Conservation (phyloP, 1,140 invertebrate species). For the Drosophila albomicans region DNA sequence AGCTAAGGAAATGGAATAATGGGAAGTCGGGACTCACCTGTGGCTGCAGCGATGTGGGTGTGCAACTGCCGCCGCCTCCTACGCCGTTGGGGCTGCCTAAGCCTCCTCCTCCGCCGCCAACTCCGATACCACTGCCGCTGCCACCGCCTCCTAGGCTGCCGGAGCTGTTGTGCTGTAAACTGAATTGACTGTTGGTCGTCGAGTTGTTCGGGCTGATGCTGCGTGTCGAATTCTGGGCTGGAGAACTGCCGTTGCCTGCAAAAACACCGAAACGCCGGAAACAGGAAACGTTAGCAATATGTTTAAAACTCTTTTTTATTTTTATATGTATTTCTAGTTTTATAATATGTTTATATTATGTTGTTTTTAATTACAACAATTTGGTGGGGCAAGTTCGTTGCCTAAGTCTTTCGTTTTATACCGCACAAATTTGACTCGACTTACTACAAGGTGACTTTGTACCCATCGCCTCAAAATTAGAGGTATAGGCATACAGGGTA, state of each 20-base stretch:
- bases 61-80: slow-evolving; percentile 74
- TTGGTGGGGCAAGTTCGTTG: slow-evolving; percentile 57
- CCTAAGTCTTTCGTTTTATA: slow-evolving; percentile 65
- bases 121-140: slow-evolving; percentile 60
- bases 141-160: slow-evolving; percentile 79
- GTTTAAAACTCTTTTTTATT: slow-evolving; percentile 1
- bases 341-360: neutral
- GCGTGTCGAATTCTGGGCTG: slow-evolving; percentile 85
- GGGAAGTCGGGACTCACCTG: slow-evolving; percentile 55
- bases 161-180: slow-evolving; percentile 84
- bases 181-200: slow-evolving; percentile 84
- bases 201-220: slow-evolving; percentile 85
- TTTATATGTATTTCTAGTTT: slow-evolving; percentile 4
- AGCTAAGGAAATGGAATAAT: neutral
- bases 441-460: neutral
- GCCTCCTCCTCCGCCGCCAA: slow-evolving; percentile 62
- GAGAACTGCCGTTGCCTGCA: slow-evolving; percentile 84
- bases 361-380: slow-evolving; percentile 12
- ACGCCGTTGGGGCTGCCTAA: slow-evolving; percentile 63
- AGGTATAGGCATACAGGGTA: slow-evolving; percentile 10
- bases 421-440: neutral
- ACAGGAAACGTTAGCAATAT: slow-evolving; percentile 4
- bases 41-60: slow-evolving; percentile 81
- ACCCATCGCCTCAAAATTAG: neutral
- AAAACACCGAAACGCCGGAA: slow-evolving; percentile 30